These are phyloP conservation scores for Heterochromis multidens DNA, from an alignment of 2,113 vertebrate species.

Conservation along the genomic window DNA sequence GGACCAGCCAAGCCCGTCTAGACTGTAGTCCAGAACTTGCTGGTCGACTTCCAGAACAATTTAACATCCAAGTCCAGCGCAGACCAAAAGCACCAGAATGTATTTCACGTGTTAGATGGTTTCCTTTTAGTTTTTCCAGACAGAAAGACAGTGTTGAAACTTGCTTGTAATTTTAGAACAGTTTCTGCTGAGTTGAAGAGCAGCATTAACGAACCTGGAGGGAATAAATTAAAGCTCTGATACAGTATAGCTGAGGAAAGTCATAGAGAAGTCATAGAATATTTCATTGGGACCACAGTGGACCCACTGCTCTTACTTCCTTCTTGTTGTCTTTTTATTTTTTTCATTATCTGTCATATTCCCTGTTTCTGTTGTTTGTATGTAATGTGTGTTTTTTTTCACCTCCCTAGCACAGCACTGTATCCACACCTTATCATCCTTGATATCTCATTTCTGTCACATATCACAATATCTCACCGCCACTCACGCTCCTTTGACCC, in stretches of 20 bases:
- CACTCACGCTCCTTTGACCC: conserved; percentile 2
- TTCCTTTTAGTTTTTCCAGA: neutral
- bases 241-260: conserved; percentile 1
- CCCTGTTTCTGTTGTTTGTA: neutral
- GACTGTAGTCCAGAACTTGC: conserved; percentile 27
- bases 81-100: conserved; percentile 22
- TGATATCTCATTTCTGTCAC: conserved; percentile 22
- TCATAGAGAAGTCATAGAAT: conserved; percentile 2
- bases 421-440: neutral
- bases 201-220: conserved; percentile 12
- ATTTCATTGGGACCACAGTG: conserved; percentile 1
- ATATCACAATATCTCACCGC: conserved; percentile 11
- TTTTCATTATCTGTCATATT: neutral
- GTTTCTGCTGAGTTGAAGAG: conserved; percentile 33
- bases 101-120: conserved; percentile 28
- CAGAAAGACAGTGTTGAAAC: conserved; percentile 1
- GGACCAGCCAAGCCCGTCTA: conserved; percentile 26
- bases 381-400: neutral
- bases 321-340: neutral
- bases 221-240: conserved; percentile 22
- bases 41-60: conserved; percentile 37
- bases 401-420: neutral
- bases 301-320: neutral
- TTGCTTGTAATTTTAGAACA: neutral
- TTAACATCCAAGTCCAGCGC: conserved; percentile 16